A percentile compares a stretch with the other conserved stretches of the same genome.
phyloP scores from a whole-genome alignment of 92 coral and sea anemone genomes.

The Epizoanthus scotinus region DNA sequence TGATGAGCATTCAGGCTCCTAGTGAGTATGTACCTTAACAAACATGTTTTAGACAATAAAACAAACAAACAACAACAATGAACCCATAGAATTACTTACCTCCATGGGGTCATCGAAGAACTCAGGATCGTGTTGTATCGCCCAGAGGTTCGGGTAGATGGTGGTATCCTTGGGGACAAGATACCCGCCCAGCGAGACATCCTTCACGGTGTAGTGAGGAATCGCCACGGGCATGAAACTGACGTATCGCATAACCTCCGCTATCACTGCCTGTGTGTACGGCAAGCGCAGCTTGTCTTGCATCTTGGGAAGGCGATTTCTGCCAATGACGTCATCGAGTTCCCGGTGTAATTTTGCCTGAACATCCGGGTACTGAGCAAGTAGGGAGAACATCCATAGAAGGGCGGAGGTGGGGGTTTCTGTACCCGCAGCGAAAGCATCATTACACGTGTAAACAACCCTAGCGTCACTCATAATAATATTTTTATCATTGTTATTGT shows the following conservation, averaged over 20 bases:
- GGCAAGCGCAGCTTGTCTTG: conserved; percentile 58
- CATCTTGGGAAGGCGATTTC: conserved; percentile 50
- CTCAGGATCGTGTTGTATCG: conserved; percentile 71
- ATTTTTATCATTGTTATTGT: background rate
- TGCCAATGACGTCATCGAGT: conserved; percentile 56
- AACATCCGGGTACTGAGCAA: conserved; percentile 66
- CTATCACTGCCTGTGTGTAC: conserved; percentile 61
- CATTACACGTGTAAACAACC: conserved; percentile 63
- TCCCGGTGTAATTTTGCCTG: conserved; percentile 66
- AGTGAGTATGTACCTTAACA: too few relatives aligned
- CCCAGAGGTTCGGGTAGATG: conserved; percentile 71
- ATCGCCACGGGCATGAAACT: conserved; percentile 74
- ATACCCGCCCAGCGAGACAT: conserved; percentile 58
- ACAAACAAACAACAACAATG: too few relatives aligned
- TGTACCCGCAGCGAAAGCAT: conserved; percentile 70
- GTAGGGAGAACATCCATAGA: conserved; percentile 63
- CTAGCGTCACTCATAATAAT: conserved; percentile 59
- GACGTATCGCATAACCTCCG: conserved; percentile 56
- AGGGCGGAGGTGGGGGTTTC: conserved; percentile 72
- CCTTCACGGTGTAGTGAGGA: conserved; percentile 63
- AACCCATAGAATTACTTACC: background rate
- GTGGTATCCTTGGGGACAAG: conserved; percentile 71
- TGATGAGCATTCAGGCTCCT: too few relatives aligned
- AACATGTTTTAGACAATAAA: too few relatives aligned
- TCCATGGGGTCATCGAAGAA: conserved; percentile 62